phyloP scores from a whole-genome alignment of 2,888 invertebrate species.

The Ochlodes sylvanus region DNA sequence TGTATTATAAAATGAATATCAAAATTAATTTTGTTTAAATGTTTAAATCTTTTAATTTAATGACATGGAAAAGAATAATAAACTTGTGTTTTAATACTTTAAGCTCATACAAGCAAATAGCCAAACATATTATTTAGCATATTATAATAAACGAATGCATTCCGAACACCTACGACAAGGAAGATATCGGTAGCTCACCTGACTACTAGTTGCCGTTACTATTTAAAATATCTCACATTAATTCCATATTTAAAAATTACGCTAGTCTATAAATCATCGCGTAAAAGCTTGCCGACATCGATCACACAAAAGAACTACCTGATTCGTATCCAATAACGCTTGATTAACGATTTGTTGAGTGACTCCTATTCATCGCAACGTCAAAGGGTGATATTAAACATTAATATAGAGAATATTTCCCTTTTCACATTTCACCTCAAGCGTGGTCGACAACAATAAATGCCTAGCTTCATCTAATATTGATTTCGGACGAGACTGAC shows the following conservation, averaged over 20 bases:
- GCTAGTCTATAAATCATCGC: conserved; percentile 72
- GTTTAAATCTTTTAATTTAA: too few species aligned
- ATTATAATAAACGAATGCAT: too few species aligned
- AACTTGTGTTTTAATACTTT: too few species aligned
- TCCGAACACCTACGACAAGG: background rate
- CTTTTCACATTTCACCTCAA: conserved; percentile 68
- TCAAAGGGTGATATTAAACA: conserved; percentile 82
- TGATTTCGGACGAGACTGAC: conserved; percentile 7
- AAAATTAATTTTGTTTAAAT: too few species aligned
- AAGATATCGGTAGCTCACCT: conserved; percentile 57
- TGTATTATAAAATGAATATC: too few species aligned
- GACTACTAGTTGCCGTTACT: conserved; percentile 47
- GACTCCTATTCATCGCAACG: conserved; percentile 77
- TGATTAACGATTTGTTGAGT: conserved; percentile 84
- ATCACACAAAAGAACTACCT: conserved; percentile 80
- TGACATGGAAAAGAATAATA: too few species aligned
- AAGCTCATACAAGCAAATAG: too few species aligned
- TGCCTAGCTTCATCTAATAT: conserved; percentile 42
- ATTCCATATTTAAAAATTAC: conserved; percentile 70
- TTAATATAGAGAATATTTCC: conserved; percentile 78
- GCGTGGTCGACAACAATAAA: conserved; percentile 45
- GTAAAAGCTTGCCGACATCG: conserved; percentile 70
- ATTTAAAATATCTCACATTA: conserved; percentile 61
- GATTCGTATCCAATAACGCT: conserved; percentile 77
- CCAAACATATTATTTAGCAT: too few species aligned